Base-by-base conservation (phyloP, 2,888 invertebrate genomes). In the Hymenopus coronatus region DNA sequence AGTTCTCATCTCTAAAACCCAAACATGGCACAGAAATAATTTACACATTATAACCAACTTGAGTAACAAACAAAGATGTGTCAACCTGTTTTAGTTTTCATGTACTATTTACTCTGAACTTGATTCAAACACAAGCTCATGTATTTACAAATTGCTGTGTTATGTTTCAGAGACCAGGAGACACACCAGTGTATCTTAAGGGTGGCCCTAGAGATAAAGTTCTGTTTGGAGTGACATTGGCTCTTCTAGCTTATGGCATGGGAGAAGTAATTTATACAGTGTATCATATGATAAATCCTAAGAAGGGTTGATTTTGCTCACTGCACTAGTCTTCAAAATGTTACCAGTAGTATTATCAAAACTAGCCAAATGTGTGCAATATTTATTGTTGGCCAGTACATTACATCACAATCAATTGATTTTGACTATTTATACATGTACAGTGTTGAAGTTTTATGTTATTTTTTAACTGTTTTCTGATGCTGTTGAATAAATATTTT, bases 101-200 rank as follows among this genome's bases (percentile, higher is more conserved):
- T 1, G 2, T 1, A 2, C 12, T 40, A 40, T 40, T 40, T 40
- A 40, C 40, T 12, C 12, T 40, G 40, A 40, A 40, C 40, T 40
- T 40, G 12, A 40, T 40, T 40, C 40, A 9, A 40, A 40, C 40
- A 40, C n/a, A 12, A 40, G 12, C 9, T 40, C 40, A 40, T 6
- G 8, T 40, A 12, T 40, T 1, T 12, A 40, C 12, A 40, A 40
- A 40, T 12, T 40, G 1, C 12, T 70, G 0, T 70, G 30, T 88
- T 82, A 25, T 88, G 84, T 84, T 88, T 27, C 84, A 89, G 89
- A 89, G 82, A 83, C 84, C 81, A 28, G 90, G 91, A 85, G 91
- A 91, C 1, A 40, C 90, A 27, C 91, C 91, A n/a, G 88, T 91
- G 27, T 91, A 91, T 89, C 88, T 91, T 40, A 91, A 91, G 90